Evolutionary conservation across 2,797 vertebrate species (phyloP).

Genomic region (Liparis tanakae): DNA sequence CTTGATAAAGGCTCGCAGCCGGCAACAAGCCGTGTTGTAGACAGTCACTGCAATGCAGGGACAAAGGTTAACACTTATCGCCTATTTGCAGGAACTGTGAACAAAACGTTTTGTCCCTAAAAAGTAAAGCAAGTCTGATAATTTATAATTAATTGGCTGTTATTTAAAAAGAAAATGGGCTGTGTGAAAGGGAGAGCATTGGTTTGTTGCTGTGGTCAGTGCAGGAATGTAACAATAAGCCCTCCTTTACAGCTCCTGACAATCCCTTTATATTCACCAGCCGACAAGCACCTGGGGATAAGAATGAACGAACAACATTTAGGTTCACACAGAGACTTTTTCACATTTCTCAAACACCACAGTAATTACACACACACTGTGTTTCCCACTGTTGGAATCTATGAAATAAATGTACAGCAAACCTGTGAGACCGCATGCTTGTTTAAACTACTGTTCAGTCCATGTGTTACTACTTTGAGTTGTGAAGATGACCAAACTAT

Average conservation of each 20-base stretch:
- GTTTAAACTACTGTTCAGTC: slow-evolving; percentile 26
- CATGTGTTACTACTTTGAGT: slow-evolving; percentile 28
- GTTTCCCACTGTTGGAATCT: slow-evolving; percentile 10
- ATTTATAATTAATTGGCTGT: slow-evolving; percentile 52
- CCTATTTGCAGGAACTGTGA: slow-evolving; percentile 71
- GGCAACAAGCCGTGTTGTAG: slow-evolving; percentile 53
- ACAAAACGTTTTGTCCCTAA: slow-evolving; percentile 72
- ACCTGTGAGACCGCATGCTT: slow-evolving; percentile 12
- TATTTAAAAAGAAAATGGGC: neutral
- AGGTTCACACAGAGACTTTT: slow-evolving; percentile 39
- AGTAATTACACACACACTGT: slow-evolving; percentile 8
- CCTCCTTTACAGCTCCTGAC: slow-evolving; percentile 56
- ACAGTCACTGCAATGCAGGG: slow-evolving; percentile 64
- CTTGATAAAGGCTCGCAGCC: slow-evolving; percentile 51
- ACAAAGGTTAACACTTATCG: slow-evolving; percentile 82
- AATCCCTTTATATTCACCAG: slow-evolving; percentile 49
- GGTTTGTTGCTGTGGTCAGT: slow-evolving; percentile 42
- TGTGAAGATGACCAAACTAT: slow-evolving; percentile 2
- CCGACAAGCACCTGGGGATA: slow-evolving; percentile 36
- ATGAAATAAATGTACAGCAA: slow-evolving; percentile 31
- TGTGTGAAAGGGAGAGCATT: slow-evolving; percentile 30
- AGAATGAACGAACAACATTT: slow-evolving; percentile 62
- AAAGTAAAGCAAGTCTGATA: slow-evolving; percentile 62
- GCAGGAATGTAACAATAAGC: slow-evolving; percentile 63
- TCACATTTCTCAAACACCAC: slow-evolving; percentile 33